These are phyloP conservation scores for Ischnus inquisitorius DNA, from an alignment of 2,888 invertebrate genomes.

Conservation along the genomic window DNA sequence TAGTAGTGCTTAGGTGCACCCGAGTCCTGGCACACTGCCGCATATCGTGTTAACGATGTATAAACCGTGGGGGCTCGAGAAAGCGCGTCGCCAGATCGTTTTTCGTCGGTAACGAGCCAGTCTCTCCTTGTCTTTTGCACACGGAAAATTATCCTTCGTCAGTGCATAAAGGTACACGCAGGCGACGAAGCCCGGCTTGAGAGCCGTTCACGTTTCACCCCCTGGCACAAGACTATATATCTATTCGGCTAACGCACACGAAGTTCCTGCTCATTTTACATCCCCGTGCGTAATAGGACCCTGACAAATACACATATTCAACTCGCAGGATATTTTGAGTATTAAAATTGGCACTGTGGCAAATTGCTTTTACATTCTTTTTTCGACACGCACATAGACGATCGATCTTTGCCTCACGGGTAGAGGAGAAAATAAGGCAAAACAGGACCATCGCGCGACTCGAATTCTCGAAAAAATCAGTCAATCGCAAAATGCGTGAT, in stretches of 20 bases:
- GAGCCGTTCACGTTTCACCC: slow-evolving; percentile 38
- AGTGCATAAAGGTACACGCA: slow-evolving; percentile 44
- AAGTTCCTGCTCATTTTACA: not conserved
- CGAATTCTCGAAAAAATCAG: no score
- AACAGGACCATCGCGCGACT: no score
- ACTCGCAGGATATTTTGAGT: not conserved
- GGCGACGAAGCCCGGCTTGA: not conserved
- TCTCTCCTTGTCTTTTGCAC: slow-evolving; percentile 48
- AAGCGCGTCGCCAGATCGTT: slow-evolving; percentile 53
- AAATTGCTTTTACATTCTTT: not conserved
- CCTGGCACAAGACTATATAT: not conserved
- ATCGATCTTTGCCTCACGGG: not conserved
- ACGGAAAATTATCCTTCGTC: slow-evolving; percentile 55
- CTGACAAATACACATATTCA: not conserved
- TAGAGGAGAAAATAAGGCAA: no score
- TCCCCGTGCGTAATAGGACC: not conserved
- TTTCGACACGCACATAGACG: not conserved
- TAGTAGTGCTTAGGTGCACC: slow-evolving; percentile 1
- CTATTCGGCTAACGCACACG: not conserved
- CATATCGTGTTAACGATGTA: slow-evolving; percentile 54
- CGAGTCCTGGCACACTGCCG: slow-evolving; percentile 11
- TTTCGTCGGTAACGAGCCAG: slow-evolving; percentile 61
- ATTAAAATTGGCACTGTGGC: not conserved
- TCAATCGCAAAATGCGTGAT: no score
- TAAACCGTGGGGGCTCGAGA: slow-evolving; percentile 23